These are phyloP conservation scores for Latrodectus elegans DNA, from an alignment of 2,888 invertebrate species.

Conservation along the genomic window DNA sequence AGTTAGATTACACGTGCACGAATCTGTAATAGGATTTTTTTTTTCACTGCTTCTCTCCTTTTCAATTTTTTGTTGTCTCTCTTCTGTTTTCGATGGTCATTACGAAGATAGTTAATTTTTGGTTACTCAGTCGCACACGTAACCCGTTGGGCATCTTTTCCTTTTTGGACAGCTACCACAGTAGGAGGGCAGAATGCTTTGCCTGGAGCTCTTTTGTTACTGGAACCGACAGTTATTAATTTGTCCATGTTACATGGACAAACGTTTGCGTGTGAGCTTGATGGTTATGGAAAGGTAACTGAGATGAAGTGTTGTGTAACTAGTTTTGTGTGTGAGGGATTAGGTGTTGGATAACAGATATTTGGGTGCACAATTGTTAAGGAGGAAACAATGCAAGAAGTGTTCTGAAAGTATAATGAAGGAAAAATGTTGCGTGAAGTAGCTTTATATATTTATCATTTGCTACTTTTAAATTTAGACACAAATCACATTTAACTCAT, in stretches of 20 bases:
- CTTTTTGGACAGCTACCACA: neutral
- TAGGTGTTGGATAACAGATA: too few relatives aligned
- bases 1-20: neutral
- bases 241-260: neutral
- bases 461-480: too few relatives aligned
- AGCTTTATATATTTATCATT: too few relatives aligned
- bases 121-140: neutral
- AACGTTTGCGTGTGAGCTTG: neutral
- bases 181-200: neutral
- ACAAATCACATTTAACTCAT: too few relatives aligned
- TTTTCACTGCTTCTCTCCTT: neutral
- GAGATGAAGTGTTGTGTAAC: neutral
- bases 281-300: neutral
- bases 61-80: conserved; percentile 5
- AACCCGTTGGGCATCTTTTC: neutral
- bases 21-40: neutral
- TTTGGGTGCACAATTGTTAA: too few relatives aligned
- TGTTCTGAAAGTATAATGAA: too few relatives aligned
- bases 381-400: too few relatives aligned
- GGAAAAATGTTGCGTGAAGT: too few relatives aligned
- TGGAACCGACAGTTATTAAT: neutral
- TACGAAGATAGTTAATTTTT: neutral
- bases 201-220: neutral
- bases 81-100: conserved; percentile 7
- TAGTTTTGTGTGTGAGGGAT: too few relatives aligned